These are phyloP conservation scores for Philaethria dido DNA, from an alignment of 2,888 invertebrate species.

Conservation along the genomic window DNA sequence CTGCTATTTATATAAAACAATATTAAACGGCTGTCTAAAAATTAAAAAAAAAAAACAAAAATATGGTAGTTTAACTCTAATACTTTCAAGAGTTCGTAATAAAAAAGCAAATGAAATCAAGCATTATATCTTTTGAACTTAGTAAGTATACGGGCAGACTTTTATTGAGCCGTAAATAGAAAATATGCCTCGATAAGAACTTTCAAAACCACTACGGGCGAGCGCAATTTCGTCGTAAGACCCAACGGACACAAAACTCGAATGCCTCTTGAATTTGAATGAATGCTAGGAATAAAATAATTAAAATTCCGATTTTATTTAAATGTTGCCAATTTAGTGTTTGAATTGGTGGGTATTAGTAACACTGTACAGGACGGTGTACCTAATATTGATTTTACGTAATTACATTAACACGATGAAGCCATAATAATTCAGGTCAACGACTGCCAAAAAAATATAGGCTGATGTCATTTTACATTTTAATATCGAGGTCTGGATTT, in stretches of 20 bases:
- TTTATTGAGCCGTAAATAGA: constrained; percentile 27
- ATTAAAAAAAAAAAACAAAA: neutral
- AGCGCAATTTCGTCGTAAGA: constrained; percentile 20
- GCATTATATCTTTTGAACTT: constrained; percentile 17
- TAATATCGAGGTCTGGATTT: constrained; percentile 28
- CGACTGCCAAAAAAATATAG: constrained; percentile 56
- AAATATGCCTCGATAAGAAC: constrained; percentile 20
- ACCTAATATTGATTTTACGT: constrained; percentile 19
- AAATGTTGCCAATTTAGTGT: neutral
- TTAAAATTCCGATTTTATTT: neutral
- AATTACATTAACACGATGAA: constrained; percentile 48
- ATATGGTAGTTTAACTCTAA: constrained; percentile 2
- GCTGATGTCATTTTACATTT: constrained; percentile 53
- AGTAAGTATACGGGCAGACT: constrained; percentile 20
- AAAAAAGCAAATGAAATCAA: constrained; percentile 17
- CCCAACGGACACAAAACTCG: constrained; percentile 15
- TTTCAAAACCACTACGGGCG: constrained; percentile 16
- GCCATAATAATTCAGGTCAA: constrained; percentile 57
- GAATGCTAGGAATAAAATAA: constrained; percentile 6
- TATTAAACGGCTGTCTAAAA: neutral
- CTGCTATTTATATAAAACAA: neutral
- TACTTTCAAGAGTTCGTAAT: neutral
- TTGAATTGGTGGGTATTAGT: neutral
- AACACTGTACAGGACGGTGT: neutral
- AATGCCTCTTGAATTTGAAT: constrained; percentile 23